phyloP scores from a whole-genome alignment of 92 coral and sea anemone species.

The Anthopleura xanthogrammica region DNA sequence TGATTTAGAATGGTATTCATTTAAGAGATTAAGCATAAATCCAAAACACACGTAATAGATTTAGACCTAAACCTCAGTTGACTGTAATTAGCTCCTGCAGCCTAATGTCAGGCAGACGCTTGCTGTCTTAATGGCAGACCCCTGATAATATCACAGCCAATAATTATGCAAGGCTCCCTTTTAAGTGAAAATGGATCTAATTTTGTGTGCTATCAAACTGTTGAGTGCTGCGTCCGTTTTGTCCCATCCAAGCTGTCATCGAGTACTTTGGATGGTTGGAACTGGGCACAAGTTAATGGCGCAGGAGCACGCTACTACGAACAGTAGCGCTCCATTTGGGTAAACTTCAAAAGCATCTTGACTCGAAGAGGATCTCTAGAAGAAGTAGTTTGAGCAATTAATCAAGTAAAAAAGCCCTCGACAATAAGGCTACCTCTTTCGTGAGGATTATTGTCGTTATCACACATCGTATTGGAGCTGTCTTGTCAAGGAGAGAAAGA shows the following conservation, averaged over 20 bases:
- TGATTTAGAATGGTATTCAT: background rate
- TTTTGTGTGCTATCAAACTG: slow-evolving; percentile 31
- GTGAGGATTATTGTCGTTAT: slow-evolving; percentile 30
- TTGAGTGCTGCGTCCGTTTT: slow-evolving; percentile 39
- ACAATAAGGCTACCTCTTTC: slow-evolving; percentile 16
- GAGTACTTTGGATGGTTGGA: slow-evolving; percentile 48
- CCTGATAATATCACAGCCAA: slow-evolving; percentile 23
- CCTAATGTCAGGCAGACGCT: background rate
- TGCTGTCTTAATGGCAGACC: slow-evolving; percentile 6
- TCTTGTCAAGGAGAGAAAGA: slow-evolving; percentile 30
- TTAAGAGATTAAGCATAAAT: slow-evolving; percentile 11
- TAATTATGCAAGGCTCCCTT: slow-evolving; percentile 32
- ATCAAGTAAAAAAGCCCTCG: slow-evolving; percentile 6
- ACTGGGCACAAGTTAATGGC: slow-evolving; percentile 4
- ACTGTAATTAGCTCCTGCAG: slow-evolving; percentile 4
- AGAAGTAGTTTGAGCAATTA: slow-evolving; percentile 24
- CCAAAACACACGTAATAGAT: background rate
- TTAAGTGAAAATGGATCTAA: slow-evolving; percentile 37
- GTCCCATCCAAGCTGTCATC: slow-evolving; percentile 50
- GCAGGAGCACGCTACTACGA: background rate
- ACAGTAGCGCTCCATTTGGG: slow-evolving; percentile 9
- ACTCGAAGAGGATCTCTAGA: slow-evolving; percentile 16
- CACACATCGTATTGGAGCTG: slow-evolving; percentile 26
- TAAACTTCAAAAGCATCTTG: slow-evolving; percentile 33
- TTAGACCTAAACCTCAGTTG: background rate